Evolutionary conservation across 2,113 vertebrate species (phyloP), one percentile per base, ranked within the genome.

Genomic region (Cercopithecus mona): DNA sequence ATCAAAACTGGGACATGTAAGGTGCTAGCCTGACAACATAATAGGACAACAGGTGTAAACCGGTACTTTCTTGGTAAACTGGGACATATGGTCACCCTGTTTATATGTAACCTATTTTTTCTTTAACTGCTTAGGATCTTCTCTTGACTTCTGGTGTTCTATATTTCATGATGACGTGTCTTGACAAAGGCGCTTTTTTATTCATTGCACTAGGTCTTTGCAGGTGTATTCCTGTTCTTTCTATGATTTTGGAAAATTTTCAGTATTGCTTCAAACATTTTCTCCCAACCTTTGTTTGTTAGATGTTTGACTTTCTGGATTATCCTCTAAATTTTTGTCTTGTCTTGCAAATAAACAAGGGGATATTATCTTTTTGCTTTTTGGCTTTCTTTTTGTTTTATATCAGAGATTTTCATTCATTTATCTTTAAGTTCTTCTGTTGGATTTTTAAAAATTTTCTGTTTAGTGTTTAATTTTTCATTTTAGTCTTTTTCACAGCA

Each of bases 61-160:
- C 20, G 8, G 83, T 81, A 92, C 43, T 66, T 23, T 61, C 40
- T 88, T 35, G 43, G 38, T 90, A 87, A 87, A 79, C 61, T 35
- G 50, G 84, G n/a, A 72, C 43, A 76, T 55, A 30, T 5, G 20
- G 72, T 92, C 61, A 68, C 75, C 35, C 23, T 81, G 32, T 64
- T 76, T 81, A 22, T 83, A 52, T 35, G 55, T 88, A 90, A 90
- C 75, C 81, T 85, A 0, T 76, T 86, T 96, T 97, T 89, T 18
- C 45, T 64, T 64, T 64, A 64, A 64, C 66, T 82, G 25, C 86
- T 95, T 66, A 82, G 40, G 52, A 93, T 90, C 55, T 68, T 89
- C 66, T 95, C 52, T 93, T 84, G 82, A 18, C 57, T 61, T 90
- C 23, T 70, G 12, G 66, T 81, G 55, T 73, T 91, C 45, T 82